Percentiles rank a stretch among this genome's conserved stretches.
Conservation (phyloP, 2,888 invertebrate genomes). For the Hymenopus coronatus region DNA sequence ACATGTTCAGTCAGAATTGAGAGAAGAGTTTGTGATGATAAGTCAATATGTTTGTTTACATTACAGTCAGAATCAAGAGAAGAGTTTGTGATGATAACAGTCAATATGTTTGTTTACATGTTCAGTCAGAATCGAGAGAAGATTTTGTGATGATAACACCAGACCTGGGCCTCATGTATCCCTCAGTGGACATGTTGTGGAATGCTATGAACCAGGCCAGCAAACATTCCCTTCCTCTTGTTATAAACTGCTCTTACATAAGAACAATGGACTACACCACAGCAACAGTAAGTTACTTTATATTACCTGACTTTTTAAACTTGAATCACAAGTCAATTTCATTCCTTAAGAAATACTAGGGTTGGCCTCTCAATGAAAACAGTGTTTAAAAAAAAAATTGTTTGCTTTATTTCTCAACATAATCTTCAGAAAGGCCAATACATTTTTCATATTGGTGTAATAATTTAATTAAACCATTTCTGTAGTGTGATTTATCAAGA, state of each 20-base stretch:
- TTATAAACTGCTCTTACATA: constrained; percentile 64
- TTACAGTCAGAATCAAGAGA: not conserved
- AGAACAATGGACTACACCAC: constrained; percentile 67
- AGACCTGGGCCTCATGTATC: constrained; percentile 66
- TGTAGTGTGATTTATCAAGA: too few species aligned
- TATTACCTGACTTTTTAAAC: too few species aligned
- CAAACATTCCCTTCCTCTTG: constrained; percentile 50
- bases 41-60: constrained; percentile 37
- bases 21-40: constrained; percentile 55
- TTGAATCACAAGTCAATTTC: too few species aligned
- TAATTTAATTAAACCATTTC: too few species aligned
- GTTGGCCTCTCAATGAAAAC: too few species aligned
- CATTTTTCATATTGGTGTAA: too few species aligned
- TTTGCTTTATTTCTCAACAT: too few species aligned
- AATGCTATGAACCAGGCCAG: constrained; percentile 50
- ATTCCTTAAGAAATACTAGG: too few species aligned
- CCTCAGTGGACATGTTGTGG: constrained; percentile 62
- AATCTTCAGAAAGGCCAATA: too few species aligned
- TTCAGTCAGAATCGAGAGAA: constrained; percentile 34
- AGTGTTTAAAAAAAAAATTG: too few species aligned
- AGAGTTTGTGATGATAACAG: not conserved
- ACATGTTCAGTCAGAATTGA: constrained; percentile 8
- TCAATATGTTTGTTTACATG: constrained; percentile 13
- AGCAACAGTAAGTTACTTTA: constrained; percentile 51
- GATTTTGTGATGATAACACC: constrained; percentile 61